A percentile compares a stretch with the other conserved stretches of the same genome.
Evolutionary conservation across 2,113 vertebrate species (phyloP).

Genomic region (Eulacestoma nigropectus): DNA sequence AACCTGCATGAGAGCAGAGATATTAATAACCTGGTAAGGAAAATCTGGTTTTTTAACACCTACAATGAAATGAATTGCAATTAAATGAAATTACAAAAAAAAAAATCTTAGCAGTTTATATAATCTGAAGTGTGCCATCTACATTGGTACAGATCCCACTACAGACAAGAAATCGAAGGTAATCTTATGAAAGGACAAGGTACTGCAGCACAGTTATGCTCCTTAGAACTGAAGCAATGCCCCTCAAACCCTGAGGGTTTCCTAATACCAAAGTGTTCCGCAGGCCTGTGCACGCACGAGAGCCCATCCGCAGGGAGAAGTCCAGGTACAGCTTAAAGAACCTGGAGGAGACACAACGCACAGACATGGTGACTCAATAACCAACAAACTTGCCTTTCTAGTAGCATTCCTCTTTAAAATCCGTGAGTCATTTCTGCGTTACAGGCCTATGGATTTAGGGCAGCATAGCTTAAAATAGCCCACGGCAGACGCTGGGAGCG

Average conservation of each 20-base stretch:
- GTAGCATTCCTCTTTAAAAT: neutral
- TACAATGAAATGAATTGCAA: neutral
- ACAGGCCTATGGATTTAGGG: neutral
- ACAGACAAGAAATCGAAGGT: neutral
- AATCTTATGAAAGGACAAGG: rapidly evolving
- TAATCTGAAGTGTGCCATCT: neutral
- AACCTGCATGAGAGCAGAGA: neutral
- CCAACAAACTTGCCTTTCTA: neutral
- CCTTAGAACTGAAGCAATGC: neutral
- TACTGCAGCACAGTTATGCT: neutral
- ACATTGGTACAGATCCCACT: neutral
- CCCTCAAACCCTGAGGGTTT: neutral
- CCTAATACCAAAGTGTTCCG: rapidly evolving
- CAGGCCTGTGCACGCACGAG: rapidly evolving
- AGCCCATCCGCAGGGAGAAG: neutral
- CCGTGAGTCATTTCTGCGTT: neutral
- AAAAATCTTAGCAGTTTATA: neutral
- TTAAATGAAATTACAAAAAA: neutral
- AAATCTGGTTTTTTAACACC: neutral
- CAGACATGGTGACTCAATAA: neutral
- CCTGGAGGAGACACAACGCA: neutral
- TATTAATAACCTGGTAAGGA: neutral
- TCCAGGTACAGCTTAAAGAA: neutral
- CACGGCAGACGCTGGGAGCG: neutral
- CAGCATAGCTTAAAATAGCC: neutral